Conservation (phyloP, 2,888 invertebrate species). For the Microctonus brassicae region DNA sequence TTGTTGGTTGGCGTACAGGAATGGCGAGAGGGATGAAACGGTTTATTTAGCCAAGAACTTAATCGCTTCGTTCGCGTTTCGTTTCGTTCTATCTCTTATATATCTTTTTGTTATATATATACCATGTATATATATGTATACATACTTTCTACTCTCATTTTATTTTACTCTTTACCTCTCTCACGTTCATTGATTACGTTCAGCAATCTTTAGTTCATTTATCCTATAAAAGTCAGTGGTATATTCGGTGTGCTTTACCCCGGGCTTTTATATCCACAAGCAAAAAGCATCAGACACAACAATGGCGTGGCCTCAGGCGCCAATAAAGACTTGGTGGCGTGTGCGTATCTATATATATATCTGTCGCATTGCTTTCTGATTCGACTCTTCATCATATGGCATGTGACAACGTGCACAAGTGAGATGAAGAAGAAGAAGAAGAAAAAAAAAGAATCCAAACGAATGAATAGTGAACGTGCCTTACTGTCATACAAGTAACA, state of each 20-base stretch:
- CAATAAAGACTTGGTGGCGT: constrained; percentile 59
- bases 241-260: constrained; percentile 50
- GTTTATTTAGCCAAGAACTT: constrained; percentile 68
- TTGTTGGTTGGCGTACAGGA: constrained; percentile 31
- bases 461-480: too few relatives aligned
- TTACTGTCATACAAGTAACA: too few relatives aligned
- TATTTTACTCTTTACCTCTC: constrained; percentile 36
- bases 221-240: constrained; percentile 61
- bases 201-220: constrained; percentile 57
- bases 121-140: too few relatives aligned
- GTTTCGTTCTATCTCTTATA: constrained; percentile 3
- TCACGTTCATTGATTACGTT: constrained; percentile 41
- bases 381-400: neutral
- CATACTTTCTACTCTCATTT: constrained; percentile 32
- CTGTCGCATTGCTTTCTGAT: neutral
- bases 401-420: neutral
- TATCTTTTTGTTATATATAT: constrained; percentile 38
- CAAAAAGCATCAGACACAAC: constrained; percentile 58
- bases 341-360: neutral
- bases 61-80: constrained; percentile 51
- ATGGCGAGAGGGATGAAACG: constrained; percentile 52
- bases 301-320: constrained; percentile 65
- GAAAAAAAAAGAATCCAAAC: neutral
- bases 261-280: constrained; percentile 53
- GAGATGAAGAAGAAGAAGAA: neutral